phyloP scores from a whole-genome alignment of 2,113 vertebrate genomes.

The Euleptes europaea region DNA sequence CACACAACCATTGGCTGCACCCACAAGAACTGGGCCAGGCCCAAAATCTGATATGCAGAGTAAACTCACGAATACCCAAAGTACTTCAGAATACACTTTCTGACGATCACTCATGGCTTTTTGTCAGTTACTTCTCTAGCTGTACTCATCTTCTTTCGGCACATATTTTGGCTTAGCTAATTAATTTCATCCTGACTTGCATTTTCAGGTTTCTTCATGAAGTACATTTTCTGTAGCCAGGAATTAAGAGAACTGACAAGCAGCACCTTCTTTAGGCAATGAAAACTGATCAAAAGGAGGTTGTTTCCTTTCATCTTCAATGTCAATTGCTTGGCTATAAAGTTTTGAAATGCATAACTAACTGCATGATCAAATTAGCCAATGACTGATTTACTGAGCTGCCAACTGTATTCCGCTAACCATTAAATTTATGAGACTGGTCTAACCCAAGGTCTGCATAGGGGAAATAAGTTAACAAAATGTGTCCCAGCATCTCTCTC shows the following conservation, averaged over 20 bases:
- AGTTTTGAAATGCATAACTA: neutral
- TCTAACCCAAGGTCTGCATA: neutral
- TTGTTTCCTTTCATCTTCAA: neutral
- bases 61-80: neutral
- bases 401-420: neutral
- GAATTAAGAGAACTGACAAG: neutral
- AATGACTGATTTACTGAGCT: neutral
- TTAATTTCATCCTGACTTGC: neutral
- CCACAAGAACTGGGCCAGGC: neutral
- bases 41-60: neutral
- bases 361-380: neutral
- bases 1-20: neutral
- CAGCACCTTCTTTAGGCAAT: neutral
- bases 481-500: neutral
- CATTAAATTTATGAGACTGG: neutral
- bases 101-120: neutral
- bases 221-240: neutral
- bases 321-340: neutral
- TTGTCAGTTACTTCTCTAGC: neutral
- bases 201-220: neutral
- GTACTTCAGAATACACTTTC: neutral
- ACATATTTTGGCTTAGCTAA: neutral
- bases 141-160: neutral
- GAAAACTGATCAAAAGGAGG: neutral
- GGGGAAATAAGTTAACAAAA: no score